Base-by-base conservation (phyloP, 92 coral and sea anemone genomes). In the Desmophyllum pertusum region DNA sequence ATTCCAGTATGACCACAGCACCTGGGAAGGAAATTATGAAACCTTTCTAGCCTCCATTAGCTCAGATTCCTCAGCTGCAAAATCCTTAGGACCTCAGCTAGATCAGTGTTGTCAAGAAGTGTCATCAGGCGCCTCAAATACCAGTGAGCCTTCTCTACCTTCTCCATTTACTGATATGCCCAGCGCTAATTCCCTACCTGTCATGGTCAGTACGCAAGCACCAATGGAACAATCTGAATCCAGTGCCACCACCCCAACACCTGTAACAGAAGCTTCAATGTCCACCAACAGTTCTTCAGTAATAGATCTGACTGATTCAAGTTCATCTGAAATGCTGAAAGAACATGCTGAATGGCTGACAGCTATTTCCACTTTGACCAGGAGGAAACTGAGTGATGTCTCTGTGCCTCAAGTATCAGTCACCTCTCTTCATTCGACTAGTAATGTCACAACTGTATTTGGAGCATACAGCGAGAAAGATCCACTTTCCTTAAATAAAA, bases 11-110 rank as follows among this genome's bases (percentile, higher is more conserved):
- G 80, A 90, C 52, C 93, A 89, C 40, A 76, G 64, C 18, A 27
- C n/a, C 23, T 79, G 87, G 92, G 89, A 89, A 70, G 73, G 78
- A 19, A 75, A 75, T n/a, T 81, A 81, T 66, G 61, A 85, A 33
- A 46, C 3, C 19, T 19, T 27, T 9, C 0, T 46, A 14, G 39
- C 10, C 39, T 45, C 25, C 23, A 11, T 46, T 73, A 5, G 14
- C 38, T 1, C 18, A 55, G 59, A 45, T 13, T 7, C 59, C 10
- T 8, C 29, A 43, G 38, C 5, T 43, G 18, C 39, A 7, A 73
- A 73, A 27, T 45, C 77, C 4, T 1, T 73, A 31, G 45, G 13
- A n/a, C 77, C 62, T 15, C 41, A 45, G 38, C 25, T 46, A 27
- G 41, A 73, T 45, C 0, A 3, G 25, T 73, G 77, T 10, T 17